Base-by-base conservation (phyloP, 2,113 vertebrate genomes). In the Dromiciops gliroides region DNA sequence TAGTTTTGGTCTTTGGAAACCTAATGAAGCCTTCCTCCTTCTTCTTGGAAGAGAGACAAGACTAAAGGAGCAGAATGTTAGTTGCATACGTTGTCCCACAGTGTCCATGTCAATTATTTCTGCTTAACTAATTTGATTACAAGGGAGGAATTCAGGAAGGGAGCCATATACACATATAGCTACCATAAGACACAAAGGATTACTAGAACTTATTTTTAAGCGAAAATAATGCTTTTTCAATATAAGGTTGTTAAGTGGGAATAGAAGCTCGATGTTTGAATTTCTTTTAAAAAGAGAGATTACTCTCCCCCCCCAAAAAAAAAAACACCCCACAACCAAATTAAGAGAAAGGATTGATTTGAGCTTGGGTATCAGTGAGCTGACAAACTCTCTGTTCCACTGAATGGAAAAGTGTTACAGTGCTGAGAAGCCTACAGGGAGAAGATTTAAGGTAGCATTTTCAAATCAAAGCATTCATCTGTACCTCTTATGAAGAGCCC, bases 391-490 rank as follows among this genome's bases (percentile, higher is more conserved):
- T 95, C 50, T 31, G 3, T 50, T 48, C 1, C 0, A 0, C 48
- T 23, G 28, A 90, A 2, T 51, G 49, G 52, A 91, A 90, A 52
- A 91, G 47, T 49, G 37, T 37, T 88, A 9, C n/a, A 94, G 92
- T 94, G 23, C 67, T 16, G 2, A 4, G 44, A 75, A 37, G 5
- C 91, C 90, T 37, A 24, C 47, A 53, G 53, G 52, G 52, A 50
- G 95, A 31, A 49, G 83, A 94, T 37, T 37, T 52, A 89, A 94
- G 83, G 44, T 24, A 50, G 26, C 90, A 12, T 49, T 96, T 93
- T 44, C 48, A 89, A 94, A 75, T 75, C 52, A 48, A 93, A 24
- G 16, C 48, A 83, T 90, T 92, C 88, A 50, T 94, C 48, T 50
- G n/a, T 19, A 24, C 92, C 91, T 92, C 67, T 94, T 95, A 89